Conservation (phyloP, 2,888 invertebrate species). For the Periphyllus acericola region DNA sequence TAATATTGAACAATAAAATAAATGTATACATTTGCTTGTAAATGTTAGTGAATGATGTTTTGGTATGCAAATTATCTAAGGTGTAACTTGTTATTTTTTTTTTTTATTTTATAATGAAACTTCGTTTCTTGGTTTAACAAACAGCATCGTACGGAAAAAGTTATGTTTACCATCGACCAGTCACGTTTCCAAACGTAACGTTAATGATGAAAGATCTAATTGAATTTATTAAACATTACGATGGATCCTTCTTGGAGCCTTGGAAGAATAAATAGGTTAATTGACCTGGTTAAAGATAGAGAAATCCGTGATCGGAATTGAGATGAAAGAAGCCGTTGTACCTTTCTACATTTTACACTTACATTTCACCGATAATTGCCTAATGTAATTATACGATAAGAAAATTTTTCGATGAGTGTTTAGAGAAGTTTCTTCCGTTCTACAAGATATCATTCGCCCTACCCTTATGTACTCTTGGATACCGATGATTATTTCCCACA, state of each 20-base stretch:
- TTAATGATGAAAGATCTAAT: constrained; percentile 45
- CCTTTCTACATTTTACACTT: neutral
- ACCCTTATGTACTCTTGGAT: no score
- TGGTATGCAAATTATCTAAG: constrained; percentile 36
- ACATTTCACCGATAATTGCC: neutral
- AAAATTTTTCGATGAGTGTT: neutral
- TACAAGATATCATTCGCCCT: no score
- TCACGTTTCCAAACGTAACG: constrained; percentile 47
- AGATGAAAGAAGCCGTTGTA: neutral
- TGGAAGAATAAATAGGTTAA: constrained; percentile 29
- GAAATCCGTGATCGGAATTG: constrained; percentile 35
- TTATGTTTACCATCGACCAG: constrained; percentile 15
- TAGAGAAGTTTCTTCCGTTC: neutral
- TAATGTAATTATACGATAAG: neutral
- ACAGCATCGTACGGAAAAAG: neutral
- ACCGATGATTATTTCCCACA: no score
- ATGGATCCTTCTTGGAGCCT: neutral
- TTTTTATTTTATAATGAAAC: constrained; percentile 3
- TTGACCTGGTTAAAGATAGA: constrained; percentile 4
- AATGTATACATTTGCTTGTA: neutral
- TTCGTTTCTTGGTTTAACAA: constrained; percentile 10
- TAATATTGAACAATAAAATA: neutral
- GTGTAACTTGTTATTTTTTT: constrained; percentile 11
- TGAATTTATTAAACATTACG: constrained; percentile 43
- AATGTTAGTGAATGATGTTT: constrained; percentile 26